Evolutionary conservation across 2,888 invertebrate species (phyloP).

Genomic region (Agrilus biguttatus): DNA sequence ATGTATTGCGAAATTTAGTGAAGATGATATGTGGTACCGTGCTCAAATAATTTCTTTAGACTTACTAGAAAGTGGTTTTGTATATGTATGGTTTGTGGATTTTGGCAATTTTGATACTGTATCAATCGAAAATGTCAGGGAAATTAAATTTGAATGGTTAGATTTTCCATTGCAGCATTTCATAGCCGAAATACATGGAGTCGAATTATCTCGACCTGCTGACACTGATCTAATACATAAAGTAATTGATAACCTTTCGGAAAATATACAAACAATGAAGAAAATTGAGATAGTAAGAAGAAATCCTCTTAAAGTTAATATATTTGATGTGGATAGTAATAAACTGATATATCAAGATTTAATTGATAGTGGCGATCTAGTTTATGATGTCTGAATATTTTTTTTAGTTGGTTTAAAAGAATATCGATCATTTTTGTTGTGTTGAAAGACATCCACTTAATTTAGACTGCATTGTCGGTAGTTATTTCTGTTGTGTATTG

Average conservation of each 20-base stretch:
- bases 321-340: constrained; percentile 15
- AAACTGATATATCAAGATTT: constrained; percentile 18
- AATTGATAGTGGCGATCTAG: constrained; percentile 8
- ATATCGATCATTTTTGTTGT: too few species aligned
- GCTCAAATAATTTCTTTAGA: constrained; percentile 43
- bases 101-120: constrained; percentile 53
- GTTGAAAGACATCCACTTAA: too few species aligned
- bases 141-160: constrained; percentile 36
- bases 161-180: constrained; percentile 38
- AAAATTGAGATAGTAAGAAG: constrained; percentile 13
- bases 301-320: constrained; percentile 17
- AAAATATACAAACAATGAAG: constrained; percentile 12
- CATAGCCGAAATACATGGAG: constrained; percentile 31
- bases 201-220: constrained; percentile 8
- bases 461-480: too few species aligned
- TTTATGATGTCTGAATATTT: too few species aligned
- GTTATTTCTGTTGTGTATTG: too few species aligned
- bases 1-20: constrained; percentile 47
- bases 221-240: constrained; percentile 3
- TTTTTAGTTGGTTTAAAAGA: too few species aligned
- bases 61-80: constrained; percentile 19
- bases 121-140: constrained; percentile 31
- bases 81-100: constrained; percentile 58
- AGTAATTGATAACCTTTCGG: constrained; percentile 12
- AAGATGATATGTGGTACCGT: constrained; percentile 58